A percentile compares a stretch with the other conserved stretches of the same genome.
phyloP scores from a whole-genome alignment of 2,113 vertebrate species.

The Peucedramus taeniatus region DNA sequence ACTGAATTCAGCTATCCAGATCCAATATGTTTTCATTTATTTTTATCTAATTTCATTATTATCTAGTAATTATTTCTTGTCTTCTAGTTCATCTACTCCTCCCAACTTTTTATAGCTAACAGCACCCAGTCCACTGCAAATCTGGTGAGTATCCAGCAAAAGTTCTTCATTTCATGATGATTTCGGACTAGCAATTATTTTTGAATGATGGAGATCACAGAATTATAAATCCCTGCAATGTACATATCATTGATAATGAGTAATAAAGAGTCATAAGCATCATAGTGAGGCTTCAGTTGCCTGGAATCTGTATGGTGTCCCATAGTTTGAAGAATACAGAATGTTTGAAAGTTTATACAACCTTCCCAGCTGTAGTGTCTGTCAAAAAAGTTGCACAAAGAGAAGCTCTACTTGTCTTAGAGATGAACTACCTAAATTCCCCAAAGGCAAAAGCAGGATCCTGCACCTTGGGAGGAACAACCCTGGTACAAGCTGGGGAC shows the following conservation, averaged over 20 bases:
- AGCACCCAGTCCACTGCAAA: background rate
- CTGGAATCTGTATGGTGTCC: background rate
- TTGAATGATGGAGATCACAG: background rate
- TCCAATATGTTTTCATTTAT: background rate
- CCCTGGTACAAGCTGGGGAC: accelerated
- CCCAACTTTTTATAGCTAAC: background rate
- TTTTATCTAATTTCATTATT: background rate
- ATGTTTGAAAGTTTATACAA: background rate
- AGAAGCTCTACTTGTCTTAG: background rate
- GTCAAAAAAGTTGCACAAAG: background rate
- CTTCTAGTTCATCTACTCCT: background rate
- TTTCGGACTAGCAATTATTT: background rate
- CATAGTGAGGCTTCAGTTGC: background rate
- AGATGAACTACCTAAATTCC: background rate
- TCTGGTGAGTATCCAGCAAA: background rate
- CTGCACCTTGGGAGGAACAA: background rate
- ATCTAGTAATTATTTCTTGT: background rate
- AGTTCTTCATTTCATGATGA: background rate
- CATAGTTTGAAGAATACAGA: background rate
- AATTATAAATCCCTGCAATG: background rate
- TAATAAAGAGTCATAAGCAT: background rate
- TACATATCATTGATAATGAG: background rate
- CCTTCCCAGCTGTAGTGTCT: background rate
- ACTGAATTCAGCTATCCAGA: background rate
- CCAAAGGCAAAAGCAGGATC: background rate